A percentile compares a stretch with the other conserved stretches of the same genome.
phyloP scores from a whole-genome alignment of 1,140 invertebrate species.

The Carposina sasakii region DNA sequence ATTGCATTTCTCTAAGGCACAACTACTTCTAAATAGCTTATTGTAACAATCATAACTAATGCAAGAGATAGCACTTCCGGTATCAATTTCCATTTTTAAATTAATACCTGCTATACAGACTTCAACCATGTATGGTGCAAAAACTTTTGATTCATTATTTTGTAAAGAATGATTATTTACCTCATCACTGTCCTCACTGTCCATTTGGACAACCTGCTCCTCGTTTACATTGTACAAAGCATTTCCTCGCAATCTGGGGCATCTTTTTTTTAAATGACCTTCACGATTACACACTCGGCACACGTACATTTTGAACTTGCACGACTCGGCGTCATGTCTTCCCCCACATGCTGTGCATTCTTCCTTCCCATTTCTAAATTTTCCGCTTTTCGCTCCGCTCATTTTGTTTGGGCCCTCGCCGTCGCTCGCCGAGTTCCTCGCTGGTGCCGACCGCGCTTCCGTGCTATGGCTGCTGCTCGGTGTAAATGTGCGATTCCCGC shows the following conservation, averaged over 20 bases:
- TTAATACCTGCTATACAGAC: background rate
- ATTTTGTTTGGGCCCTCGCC: too few species aligned
- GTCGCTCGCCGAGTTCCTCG: background rate
- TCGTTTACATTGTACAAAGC: background rate
- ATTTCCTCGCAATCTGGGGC: background rate
- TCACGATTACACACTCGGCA: background rate
- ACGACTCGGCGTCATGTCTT: background rate
- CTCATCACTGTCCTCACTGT: background rate
- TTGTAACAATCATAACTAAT: background rate
- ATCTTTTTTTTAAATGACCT: background rate
- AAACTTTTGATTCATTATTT: background rate
- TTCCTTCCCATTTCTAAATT: too few species aligned
- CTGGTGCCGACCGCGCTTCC: background rate
- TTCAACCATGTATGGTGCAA: background rate
- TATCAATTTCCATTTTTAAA: slow-evolving; percentile 1
- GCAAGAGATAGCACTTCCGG: slow-evolving; percentile 1
- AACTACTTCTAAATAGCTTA: background rate
- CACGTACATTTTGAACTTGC: background rate
- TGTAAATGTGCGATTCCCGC: too few species aligned
- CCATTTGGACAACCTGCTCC: background rate
- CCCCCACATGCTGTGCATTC: background rate
- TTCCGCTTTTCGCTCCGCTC: too few species aligned
- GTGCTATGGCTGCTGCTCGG: background rate
- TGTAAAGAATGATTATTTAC: background rate
- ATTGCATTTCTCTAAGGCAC: too few species aligned